Evolutionary conservation across 2,888 invertebrate genomes (phyloP), one percentile per base, ranked within the genome.

Genomic region (Apodemia zela): DNA sequence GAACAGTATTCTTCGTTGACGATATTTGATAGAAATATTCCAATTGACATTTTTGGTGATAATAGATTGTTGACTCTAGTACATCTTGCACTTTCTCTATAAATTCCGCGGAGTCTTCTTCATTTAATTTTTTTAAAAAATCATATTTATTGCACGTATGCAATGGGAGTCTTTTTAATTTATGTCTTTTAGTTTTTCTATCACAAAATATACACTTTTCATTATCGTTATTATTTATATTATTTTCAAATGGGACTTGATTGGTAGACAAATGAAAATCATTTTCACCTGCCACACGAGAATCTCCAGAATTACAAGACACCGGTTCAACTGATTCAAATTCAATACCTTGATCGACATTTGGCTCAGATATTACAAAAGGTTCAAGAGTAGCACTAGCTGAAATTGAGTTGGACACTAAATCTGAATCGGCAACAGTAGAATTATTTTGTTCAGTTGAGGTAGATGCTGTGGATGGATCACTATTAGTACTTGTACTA

Each of bases 81-180:
- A 25, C 21, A 57, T 25, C n/a, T 25, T 57, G 21, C 11, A 57
- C 29, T 57, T 57, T 29, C 6, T 57, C 8, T 29, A 57, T 57
- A 29, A 25, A 57, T n/a, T 57, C 25, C 6, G 25, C 29, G 2
- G 29, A 21, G 29, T 57, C 29, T 57, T 57, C 29, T 6, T 57
- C 25, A 4, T 25, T 13, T 13, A 57, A 29, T 57, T 57, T 57
- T 5, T 7, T 57, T n/a, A 29, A 29, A n/a, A 57, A 57, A 25
- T 57, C 29, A 6, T 47, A 25, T 57, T 57, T 57, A 25, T 11
- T 11, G 3, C 8, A 57, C 11, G 3, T 6, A 57, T 25, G 29
- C 57, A 57, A 57, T 15, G 57, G 57, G 5, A 25, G 57, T 57
- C 21, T 15, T 57, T 57, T 57, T 2, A 57, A 25, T 57, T 57